Evolutionary conservation across 2,113 vertebrate species (phyloP), one percentile per base, ranked within the genome.

Genomic region (Notothenia coriiceps): DNA sequence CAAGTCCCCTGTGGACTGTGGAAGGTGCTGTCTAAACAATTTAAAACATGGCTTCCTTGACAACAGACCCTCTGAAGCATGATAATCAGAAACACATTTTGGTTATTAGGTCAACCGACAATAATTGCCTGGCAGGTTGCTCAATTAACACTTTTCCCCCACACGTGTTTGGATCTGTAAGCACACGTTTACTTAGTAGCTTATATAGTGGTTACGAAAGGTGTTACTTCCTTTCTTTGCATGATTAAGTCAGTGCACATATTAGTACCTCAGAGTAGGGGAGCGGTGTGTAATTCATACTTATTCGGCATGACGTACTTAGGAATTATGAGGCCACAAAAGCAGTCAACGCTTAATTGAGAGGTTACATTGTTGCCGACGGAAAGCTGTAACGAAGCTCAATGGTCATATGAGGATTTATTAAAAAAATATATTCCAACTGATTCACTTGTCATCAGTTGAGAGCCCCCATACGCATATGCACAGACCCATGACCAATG

Each of bases 61-160:
- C 86, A 88, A 88, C 86, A 78, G 78, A 77, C 18, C 40, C 79
- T 83, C 59, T 82, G 82, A 87, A 89, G 91, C 91, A 89, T 88
- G 83, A 84, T 88, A 88, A 93, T 92, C 84, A 85, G 77, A 91
- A 88, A 91, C 89, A 86, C 79, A 89, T 91, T 89, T 92, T 86
- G 88, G 91, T 91, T 91, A 89, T 90, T 90, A 92, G 91, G 91
- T 92, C 91, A 92, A 88, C 84, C 81, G 61, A 84, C 84, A 92
- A 84, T 90, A 93, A 93, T 94, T 86, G 81, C 76, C 82, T 87
- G 68, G 89, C 92, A 90, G 90, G 87, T 88, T 90, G 74, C 57
- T 90, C 91, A 91, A 92, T 94, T 91, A 93, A 89, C 89, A 90
- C 91, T 59, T 68, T 60, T 55, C 74, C 66, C 56, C 72, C 74